phyloP scores from a whole-genome alignment of 2,888 invertebrate genomes.

The Drosophila ezoana region DNA sequence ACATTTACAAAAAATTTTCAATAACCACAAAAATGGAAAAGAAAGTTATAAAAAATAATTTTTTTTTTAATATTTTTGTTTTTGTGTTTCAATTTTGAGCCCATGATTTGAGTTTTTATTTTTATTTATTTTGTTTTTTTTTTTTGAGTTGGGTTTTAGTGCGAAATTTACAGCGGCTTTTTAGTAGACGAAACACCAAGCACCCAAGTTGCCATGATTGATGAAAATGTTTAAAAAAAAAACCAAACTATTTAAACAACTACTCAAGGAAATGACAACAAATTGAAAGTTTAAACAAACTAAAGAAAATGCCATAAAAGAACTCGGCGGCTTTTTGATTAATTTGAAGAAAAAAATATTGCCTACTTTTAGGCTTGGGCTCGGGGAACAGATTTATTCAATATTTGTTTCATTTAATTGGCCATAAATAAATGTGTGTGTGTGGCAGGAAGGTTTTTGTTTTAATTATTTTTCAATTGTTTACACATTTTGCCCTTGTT shows the following conservation, averaged over 20 bases:
- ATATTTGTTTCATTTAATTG: constrained; percentile 38
- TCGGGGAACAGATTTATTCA: constrained; percentile 24
- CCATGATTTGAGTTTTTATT: constrained; percentile 53
- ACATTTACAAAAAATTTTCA: constrained; percentile 69
- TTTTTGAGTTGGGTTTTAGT: constrained; percentile 65
- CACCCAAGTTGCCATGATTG: constrained; percentile 65
- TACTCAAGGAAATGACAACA: constrained; percentile 46
- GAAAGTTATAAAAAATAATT: constrained; percentile 66
- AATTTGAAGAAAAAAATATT: constrained; percentile 21
- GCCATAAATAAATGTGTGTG: constrained; percentile 42
- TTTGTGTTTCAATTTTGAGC: constrained; percentile 54
- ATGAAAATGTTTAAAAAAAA: constrained; percentile 53
- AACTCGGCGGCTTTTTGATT: constrained; percentile 3
- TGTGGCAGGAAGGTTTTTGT: constrained; percentile 84
- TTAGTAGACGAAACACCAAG: constrained; percentile 76
- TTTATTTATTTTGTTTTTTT: constrained; percentile 18
- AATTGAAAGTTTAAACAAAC: constrained; percentile 36
- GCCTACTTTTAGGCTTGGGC: constrained; percentile 54
- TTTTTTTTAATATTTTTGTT: constrained; percentile 45
- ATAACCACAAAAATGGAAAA: constrained; percentile 56
- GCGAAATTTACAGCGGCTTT: constrained; percentile 73
- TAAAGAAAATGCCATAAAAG: constrained; percentile 34
- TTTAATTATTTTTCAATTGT: constrained; percentile 45
- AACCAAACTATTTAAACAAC: constrained; percentile 41
- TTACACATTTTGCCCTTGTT: constrained; percentile 30